Base-by-base conservation (phyloP, 2,113 vertebrate genomes). In the Nestor notabilis region DNA sequence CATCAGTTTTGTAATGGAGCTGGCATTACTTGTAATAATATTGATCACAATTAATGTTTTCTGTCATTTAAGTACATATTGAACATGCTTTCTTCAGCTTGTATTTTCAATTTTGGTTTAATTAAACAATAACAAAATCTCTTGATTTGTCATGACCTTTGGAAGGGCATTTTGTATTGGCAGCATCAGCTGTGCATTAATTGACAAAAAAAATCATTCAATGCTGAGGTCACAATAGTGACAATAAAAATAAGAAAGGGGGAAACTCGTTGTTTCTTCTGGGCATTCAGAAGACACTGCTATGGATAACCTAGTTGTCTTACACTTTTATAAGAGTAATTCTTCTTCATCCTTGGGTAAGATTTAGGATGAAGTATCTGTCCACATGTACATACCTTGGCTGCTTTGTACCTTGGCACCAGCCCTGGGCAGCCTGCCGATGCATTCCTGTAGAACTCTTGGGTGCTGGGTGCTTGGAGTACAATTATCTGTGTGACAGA, bases 61-160 rank as follows among this genome's bases (percentile, higher is more conserved):
- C 53, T 66, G 17, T 39, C 17, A 58, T 87, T 95, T 71, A 82
- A 92, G 27, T 65, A 61, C 19, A 37, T 37, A 39, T 25, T 55
- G 29, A 71, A n/a, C 13, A 19, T 65, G 7, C 4, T 58, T 87
- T 80, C 64, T 39, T 28, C 24, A 66, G 31, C 41, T 82, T 72
- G 13, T 20, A 17, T 82, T 87, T 93, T 89, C 69, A 91, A 1
- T 93, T 96, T 79, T 10, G 25, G 25, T 9, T 46, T 75, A 84
- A 69, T 91, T 87, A 76, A 87, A 91, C 14, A 53, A 27, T 68
- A 94, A 83, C 12, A 72, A 92, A 83, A 68, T 94, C 37, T 91
- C 33, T 63, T 82, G 24, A 89, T 89, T 21, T 89, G 14, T 76
- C 50, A 8, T 46, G 53, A 85, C 74, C 72, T 95, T 95, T 76